phyloP scores from a whole-genome alignment of 2,113 vertebrate genomes.

The Accipiter cooperii region DNA sequence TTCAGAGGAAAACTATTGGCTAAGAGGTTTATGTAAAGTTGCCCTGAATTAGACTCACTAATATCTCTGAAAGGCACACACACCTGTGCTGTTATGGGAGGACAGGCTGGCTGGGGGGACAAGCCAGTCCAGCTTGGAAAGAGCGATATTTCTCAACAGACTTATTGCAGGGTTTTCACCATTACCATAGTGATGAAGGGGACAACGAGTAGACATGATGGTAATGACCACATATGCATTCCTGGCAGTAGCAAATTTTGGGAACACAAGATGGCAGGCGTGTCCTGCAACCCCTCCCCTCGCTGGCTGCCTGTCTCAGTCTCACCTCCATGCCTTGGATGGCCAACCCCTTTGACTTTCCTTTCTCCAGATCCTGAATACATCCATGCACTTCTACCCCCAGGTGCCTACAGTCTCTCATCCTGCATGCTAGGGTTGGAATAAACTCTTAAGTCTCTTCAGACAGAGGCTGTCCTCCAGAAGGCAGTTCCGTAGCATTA shows the following conservation, averaged over 20 bases:
- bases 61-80: neutral
- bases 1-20: neutral
- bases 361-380: neutral
- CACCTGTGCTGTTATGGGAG: neutral
- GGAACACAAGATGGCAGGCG: neutral
- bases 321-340: neutral
- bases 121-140: neutral
- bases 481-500: neutral
- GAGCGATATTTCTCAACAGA: neutral
- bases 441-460: neutral
- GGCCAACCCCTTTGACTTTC: neutral
- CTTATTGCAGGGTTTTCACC: neutral
- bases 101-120: neutral
- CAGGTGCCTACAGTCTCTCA: neutral
- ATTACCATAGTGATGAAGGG: neutral
- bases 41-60: neutral
- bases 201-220: neutral
- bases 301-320: neutral
- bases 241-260: neutral
- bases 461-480: neutral
- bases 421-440: neutral
- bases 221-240: rapidly evolving
- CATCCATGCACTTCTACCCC: neutral
- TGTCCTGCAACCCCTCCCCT: neutral
- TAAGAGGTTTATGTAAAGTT: neutral